phyloP scores from a whole-genome alignment of 1,140 invertebrate species.

The Vollenhovia emeryi region DNA sequence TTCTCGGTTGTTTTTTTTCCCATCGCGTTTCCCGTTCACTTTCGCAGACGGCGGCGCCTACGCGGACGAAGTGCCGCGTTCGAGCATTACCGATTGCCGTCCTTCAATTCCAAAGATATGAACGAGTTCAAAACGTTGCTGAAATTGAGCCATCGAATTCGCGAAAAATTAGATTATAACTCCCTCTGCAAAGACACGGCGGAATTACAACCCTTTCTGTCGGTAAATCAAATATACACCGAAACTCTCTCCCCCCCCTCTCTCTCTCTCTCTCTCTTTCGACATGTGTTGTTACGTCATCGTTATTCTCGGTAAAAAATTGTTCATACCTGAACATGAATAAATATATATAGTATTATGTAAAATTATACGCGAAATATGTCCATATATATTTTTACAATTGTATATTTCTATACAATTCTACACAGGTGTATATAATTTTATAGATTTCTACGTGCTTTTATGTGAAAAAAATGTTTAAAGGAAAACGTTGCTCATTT shows the following conservation, averaged over 20 bases:
- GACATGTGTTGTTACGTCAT: not conserved
- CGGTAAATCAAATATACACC: conserved; percentile 45
- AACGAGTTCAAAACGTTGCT: not conserved
- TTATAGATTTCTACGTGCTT: too few species aligned
- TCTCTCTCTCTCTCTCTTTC: not conserved
- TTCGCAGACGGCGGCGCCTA: not conserved
- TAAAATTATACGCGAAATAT: too few species aligned
- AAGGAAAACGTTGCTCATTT: too few species aligned
- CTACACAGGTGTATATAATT: too few species aligned
- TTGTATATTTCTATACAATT: too few species aligned
- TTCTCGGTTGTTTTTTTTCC: not conserved
- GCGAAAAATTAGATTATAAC: conserved; percentile 15
- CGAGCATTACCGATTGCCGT: not conserved
- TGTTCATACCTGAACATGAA: too few species aligned
- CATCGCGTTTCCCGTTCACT: not conserved
- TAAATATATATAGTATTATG: too few species aligned
- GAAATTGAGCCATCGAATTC: not conserved
- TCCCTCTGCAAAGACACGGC: conserved; percentile 27
- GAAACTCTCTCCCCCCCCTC: not conserved
- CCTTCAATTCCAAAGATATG: not conserved
- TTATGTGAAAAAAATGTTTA: too few species aligned
- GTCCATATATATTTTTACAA: too few species aligned
- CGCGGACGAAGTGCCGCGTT: not conserved
- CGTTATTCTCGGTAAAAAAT: too few species aligned
- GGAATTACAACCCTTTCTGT: conserved; percentile 27